Evolutionary conservation across 2,113 vertebrate species (phyloP).

Genomic region (Phocoena sinus): DNA sequence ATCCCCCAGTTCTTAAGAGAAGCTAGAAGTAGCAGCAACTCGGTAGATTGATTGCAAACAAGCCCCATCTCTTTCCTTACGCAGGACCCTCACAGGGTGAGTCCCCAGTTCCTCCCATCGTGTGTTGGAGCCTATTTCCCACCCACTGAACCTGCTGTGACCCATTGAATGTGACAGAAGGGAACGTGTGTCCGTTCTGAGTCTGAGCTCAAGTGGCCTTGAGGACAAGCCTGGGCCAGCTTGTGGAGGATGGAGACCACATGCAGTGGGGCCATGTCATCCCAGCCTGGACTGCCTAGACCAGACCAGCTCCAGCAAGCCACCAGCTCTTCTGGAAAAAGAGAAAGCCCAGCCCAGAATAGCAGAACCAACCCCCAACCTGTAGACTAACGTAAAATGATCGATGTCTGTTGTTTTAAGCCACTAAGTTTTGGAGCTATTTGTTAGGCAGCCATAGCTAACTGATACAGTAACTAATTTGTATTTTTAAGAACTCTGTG

Average conservation of each 20-base stretch:
- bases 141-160: not conserved
- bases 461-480: not conserved
- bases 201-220: not conserved
- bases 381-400: not conserved
- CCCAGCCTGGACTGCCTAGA: not conserved
- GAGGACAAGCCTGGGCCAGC: not conserved
- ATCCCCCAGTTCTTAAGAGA: not conserved
- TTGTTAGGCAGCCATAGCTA: not conserved
- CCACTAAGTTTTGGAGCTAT: not conserved
- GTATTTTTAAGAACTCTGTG: not conserved
- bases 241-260: not conserved
- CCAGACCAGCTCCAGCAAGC: not conserved
- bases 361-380: not conserved
- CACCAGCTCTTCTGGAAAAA: not conserved
- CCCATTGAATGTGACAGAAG: not conserved
- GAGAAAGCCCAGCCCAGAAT: not conserved
- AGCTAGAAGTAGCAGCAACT: too few relatives aligned
- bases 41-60: not conserved
- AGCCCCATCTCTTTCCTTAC: not conserved
- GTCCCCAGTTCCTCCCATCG: not conserved
- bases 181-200: not conserved
- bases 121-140: fast-evolving
- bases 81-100: fast-evolving
- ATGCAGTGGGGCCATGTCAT: fast-evolving
- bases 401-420: not conserved